Percentiles rank a stretch among this genome's conserved stretches.
Evolutionary conservation across 2,797 vertebrate species (phyloP).

Genomic region (Brachyalestes nurse): DNA sequence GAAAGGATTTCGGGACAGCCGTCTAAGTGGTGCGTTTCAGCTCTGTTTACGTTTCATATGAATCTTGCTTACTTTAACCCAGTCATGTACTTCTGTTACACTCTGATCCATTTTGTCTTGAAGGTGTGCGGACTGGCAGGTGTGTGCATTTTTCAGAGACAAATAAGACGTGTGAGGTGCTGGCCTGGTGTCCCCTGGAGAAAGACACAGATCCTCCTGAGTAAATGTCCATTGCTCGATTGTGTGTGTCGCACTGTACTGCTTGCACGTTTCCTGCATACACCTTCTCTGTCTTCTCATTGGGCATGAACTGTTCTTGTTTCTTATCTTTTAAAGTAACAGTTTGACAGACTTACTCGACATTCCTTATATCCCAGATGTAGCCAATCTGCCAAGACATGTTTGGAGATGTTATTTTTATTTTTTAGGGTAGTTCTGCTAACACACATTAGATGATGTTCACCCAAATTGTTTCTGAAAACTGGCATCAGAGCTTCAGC

Average conservation of each 20-base stretch:
- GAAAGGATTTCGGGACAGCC: conserved; percentile 68
- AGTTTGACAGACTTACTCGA: no score
- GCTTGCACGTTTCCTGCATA: not conserved
- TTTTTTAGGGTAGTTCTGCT: no score
- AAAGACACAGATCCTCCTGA: conserved; percentile 61
- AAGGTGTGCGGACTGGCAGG: conserved; percentile 83
- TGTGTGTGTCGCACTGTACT: not conserved
- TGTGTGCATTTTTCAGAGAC: conserved; percentile 75
- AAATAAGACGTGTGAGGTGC: conserved; percentile 81
- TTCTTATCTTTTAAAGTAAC: not conserved
- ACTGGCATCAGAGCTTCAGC: no score
- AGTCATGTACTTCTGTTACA: not conserved
- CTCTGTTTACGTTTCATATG: not conserved
- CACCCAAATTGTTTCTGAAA: no score
- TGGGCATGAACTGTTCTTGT: not conserved
- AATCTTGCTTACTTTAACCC: not conserved
- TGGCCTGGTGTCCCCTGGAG: conserved; percentile 84
- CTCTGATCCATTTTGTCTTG: not conserved
- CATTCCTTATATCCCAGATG: no score
- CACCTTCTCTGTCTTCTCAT: no score
- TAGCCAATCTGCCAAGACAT: no score
- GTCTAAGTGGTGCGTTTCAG: conserved; percentile 69
- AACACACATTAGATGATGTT: no score
- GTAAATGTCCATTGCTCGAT: conserved; percentile 59
- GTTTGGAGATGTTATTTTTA: no score